Conservation (phyloP, 2,888 invertebrate species). For the Fragum fragum region DNA sequence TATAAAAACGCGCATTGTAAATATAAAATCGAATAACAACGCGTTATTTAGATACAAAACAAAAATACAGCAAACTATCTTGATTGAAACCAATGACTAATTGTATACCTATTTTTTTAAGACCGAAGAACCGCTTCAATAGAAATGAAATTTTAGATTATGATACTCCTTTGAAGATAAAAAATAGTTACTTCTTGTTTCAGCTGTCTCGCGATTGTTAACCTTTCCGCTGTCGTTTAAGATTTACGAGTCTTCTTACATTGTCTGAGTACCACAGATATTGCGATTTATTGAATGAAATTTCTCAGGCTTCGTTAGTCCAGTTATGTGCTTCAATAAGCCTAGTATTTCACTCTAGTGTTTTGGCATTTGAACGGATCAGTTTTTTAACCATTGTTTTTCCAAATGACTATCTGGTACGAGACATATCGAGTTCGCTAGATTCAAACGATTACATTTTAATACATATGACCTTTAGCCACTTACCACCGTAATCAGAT, state of each 20-base stretch:
- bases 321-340: not conserved
- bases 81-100: no score
- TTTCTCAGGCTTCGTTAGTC: not conserved
- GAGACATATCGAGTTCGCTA: conserved; percentile 41
- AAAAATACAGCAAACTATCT: no score
- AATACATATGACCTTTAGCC: conserved; percentile 39
- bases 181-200: not conserved
- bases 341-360: not conserved
- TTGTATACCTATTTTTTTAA: no score
- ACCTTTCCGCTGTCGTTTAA: not conserved
- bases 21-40: no score
- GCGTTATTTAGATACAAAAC: no score
- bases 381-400: not conserved
- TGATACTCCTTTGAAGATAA: not conserved
- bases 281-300: conserved; percentile 27
- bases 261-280: conserved; percentile 23
- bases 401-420: conserved; percentile 35
- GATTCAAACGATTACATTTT: conserved; percentile 30
- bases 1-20: no score
- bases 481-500: conserved; percentile 34
- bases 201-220: not conserved
- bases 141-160: no score
- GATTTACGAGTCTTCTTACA: conserved; percentile 37
- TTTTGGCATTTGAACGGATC: conserved; percentile 10
- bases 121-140: no score